Evolutionary conservation across 1,140 invertebrate species (phyloP).

Genomic region (Drosophila jambulina): DNA sequence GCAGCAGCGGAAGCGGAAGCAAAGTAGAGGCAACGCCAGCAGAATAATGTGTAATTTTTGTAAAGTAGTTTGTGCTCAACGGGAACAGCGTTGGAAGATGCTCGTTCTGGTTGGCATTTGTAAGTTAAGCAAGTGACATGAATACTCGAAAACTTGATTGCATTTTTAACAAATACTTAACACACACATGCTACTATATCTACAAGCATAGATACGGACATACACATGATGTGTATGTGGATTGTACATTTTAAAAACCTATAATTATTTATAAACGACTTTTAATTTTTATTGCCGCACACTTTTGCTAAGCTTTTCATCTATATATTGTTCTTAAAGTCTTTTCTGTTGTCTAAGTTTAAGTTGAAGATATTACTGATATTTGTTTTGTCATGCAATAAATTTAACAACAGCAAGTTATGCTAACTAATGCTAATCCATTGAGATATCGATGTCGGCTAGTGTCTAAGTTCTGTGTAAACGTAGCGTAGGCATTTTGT

Average conservation of each 20-base stretch:
- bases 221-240: constrained; percentile 14
- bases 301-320: constrained; percentile 64
- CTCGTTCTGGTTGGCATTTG: constrained; percentile 68
- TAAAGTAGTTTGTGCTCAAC: constrained; percentile 72
- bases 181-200: constrained; percentile 39
- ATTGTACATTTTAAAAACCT: constrained; percentile 57
- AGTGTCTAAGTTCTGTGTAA: constrained; percentile 76
- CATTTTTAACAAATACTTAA: constrained; percentile 77
- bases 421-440: constrained; percentile 67
- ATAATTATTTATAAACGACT: constrained; percentile 36
- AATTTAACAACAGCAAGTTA: constrained; percentile 45
- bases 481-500: constrained; percentile 82
- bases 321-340: constrained; percentile 49
- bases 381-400: constrained; percentile 72
- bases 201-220: constrained; percentile 25
- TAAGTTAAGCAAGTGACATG: constrained; percentile 76
- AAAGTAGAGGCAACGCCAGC: constrained; percentile 42
- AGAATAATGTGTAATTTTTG: constrained; percentile 73
- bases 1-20: background rate
- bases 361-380: constrained; percentile 75
- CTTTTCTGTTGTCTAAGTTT: constrained; percentile 79
- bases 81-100: constrained; percentile 30
- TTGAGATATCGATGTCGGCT: constrained; percentile 68
- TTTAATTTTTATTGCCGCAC: constrained; percentile 65
- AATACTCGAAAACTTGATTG: constrained; percentile 79